Percentiles rank a stretch among this genome's conserved stretches.
Evolutionary conservation across 1,140 invertebrate species (phyloP).

Genomic region (Heterodera schachtii): DNA sequence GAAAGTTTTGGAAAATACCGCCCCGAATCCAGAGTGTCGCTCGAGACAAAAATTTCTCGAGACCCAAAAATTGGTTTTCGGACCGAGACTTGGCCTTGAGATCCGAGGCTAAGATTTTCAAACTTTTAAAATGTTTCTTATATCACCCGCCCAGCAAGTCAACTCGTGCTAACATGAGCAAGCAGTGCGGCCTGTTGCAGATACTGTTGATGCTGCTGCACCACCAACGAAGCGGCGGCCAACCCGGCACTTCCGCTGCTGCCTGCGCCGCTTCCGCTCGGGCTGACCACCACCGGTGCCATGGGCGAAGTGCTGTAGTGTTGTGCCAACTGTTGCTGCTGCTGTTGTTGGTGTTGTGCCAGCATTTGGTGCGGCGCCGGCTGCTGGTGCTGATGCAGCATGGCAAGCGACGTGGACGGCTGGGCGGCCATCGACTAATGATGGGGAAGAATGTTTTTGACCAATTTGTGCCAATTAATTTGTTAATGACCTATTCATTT

Average conservation of each 20-base stretch:
- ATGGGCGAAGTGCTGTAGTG: not conserved
- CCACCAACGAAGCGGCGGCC: not conserved
- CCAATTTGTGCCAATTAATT: no score
- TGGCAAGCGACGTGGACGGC: no score
- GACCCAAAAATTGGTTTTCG: no score
- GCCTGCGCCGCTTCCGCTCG: not conserved
- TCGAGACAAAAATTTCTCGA: no score
- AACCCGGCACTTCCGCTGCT: not conserved
- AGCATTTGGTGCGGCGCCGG: not conserved
- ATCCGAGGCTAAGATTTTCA: no score
- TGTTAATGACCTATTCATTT: no score
- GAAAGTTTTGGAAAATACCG: no score
- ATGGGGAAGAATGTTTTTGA: not conserved
- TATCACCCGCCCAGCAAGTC: no score
- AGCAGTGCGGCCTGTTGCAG: slow-evolving; percentile 17
- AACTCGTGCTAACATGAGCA: not conserved
- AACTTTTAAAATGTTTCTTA: no score
- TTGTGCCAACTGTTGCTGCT: not conserved
- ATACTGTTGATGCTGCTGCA: slow-evolving; percentile 12
- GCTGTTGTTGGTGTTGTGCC: slow-evolving; percentile 6
- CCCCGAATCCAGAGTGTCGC: no score
- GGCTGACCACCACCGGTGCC: not conserved
- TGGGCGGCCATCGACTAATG: not conserved
- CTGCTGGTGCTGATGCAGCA: not conserved
- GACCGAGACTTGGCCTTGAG: no score